phyloP scores from a whole-genome alignment of 1,140 invertebrate species.

The Apis dorsata region DNA sequence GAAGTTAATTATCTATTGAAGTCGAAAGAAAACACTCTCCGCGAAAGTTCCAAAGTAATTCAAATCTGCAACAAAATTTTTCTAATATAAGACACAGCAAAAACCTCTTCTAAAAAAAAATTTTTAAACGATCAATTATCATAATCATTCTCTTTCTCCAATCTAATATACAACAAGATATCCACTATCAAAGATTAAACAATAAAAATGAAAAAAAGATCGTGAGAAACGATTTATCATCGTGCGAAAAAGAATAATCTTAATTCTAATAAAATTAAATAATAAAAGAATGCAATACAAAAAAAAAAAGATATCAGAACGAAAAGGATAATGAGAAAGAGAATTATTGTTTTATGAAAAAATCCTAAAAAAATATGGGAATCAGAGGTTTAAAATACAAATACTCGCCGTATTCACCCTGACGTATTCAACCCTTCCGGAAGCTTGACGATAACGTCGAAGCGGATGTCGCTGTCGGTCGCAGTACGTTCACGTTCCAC shows the following conservation, averaged over 20 bases:
- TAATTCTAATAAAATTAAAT: too few relatives aligned
- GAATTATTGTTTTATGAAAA: neutral
- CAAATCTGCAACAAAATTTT: too few relatives aligned
- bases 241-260: too few relatives aligned
- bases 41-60: too few relatives aligned
- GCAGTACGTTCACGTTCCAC: slow-evolving; percentile 12
- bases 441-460: neutral
- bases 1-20: neutral
- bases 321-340: neutral
- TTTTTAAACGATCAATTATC: too few relatives aligned
- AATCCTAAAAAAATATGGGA: neutral
- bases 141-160: too few relatives aligned
- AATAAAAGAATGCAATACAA: neutral
- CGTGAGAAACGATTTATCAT: too few relatives aligned
- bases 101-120: too few relatives aligned
- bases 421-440: neutral
- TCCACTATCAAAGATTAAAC: too few relatives aligned
- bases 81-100: too few relatives aligned
- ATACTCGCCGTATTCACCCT: neutral
- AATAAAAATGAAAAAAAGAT: too few relatives aligned
- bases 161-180: too few relatives aligned
- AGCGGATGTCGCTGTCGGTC: slow-evolving; percentile 1
- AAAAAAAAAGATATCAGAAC: neutral
- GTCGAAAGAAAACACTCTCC: neutral
- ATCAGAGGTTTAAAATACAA: neutral